Conservation (phyloP, 2,113 vertebrate species). For the Gnathonemus longibarbis region DNA sequence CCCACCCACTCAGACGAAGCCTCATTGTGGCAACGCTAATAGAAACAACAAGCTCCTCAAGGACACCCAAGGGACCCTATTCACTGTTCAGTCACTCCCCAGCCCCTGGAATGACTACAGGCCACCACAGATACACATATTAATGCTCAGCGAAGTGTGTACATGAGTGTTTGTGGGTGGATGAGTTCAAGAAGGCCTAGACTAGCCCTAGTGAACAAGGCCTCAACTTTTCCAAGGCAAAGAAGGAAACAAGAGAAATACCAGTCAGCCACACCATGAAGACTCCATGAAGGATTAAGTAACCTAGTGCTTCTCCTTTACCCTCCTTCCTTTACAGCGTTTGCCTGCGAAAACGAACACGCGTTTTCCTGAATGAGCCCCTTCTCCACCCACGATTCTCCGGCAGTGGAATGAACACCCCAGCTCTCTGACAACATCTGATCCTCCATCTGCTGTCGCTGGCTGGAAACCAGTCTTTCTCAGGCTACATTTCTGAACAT, state of each 20-base stretch:
- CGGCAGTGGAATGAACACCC: not conserved
- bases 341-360: not conserved
- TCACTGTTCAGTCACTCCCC: conserved; percentile 12
- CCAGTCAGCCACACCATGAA: not conserved
- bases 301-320: not conserved
- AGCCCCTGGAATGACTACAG: not conserved
- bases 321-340: not conserved
- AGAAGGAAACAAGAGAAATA: too few species aligned
- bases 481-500: not conserved
- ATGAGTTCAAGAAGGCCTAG: not conserved
- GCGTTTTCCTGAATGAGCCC: not conserved
- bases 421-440: not conserved
- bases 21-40: conserved; percentile 14
- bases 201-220: not conserved
- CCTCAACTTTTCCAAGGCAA: too few species aligned
- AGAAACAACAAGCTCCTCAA: conserved; percentile 19
- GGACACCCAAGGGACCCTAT: conserved; percentile 20
- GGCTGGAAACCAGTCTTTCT: not conserved
- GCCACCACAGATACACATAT: not conserved
- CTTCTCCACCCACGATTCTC: not conserved
- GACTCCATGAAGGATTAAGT: not conserved
- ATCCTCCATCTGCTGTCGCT: not conserved
- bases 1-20: conserved; percentile 5
- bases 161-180: not conserved
- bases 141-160: not conserved